Percentiles rank a stretch among this genome's conserved stretches.
Conservation (phyloP, 53 echinoderm and acorn worm species). For the Astropecten irregularis region DNA sequence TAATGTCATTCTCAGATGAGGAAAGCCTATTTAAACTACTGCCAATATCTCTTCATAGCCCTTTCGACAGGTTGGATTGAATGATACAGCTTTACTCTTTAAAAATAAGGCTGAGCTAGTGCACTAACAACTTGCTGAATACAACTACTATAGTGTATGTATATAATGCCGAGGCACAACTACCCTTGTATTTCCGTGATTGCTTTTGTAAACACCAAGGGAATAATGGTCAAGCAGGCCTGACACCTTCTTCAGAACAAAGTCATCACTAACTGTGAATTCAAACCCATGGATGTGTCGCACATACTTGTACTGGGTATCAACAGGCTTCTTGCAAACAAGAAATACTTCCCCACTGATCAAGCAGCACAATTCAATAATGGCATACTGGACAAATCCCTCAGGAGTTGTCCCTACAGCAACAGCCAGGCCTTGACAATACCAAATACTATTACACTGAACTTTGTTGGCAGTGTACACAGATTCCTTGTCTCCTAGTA, state of each 20-base stretch:
- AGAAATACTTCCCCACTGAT: slow-evolving; percentile 30
- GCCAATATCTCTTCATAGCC: no score
- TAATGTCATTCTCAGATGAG: no score
- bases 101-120: no score
- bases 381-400: background rate
- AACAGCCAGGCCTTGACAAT: slow-evolving; percentile 12
- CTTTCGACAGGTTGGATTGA: no score
- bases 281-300: slow-evolving; percentile 20
- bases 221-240: slow-evolving; percentile 1
- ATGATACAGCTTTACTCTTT: no score
- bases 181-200: background rate
- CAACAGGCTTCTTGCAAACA: slow-evolving; percentile 2
- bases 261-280: background rate
- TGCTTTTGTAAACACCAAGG: slow-evolving; percentile 19
- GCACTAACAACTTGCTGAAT: no score
- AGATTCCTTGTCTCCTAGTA: slow-evolving; percentile 8
- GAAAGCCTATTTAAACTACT: no score
- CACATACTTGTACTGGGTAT: slow-evolving; percentile 5
- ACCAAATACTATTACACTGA: background rate
- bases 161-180: slow-evolving; percentile 1
- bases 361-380: background rate
- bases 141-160: no score
- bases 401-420: slow-evolving; percentile 1
- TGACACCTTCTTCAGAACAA: background rate
- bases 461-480: slow-evolving; percentile 29